phyloP scores from a whole-genome alignment of 2,888 invertebrate species.

The Watsonalla cultraria region DNA sequence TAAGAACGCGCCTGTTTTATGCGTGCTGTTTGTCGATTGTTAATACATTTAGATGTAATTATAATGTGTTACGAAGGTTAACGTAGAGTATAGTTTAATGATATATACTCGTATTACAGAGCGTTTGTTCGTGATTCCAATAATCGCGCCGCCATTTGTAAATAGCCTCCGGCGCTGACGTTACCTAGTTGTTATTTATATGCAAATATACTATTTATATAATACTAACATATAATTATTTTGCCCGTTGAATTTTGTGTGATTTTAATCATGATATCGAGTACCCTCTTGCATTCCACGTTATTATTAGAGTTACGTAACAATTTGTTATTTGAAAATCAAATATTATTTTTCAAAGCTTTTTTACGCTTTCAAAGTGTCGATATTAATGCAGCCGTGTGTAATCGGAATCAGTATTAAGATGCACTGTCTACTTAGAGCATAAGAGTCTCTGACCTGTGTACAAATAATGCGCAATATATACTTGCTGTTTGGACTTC shows the following conservation, averaged over 20 bases:
- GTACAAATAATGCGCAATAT: slow-evolving; percentile 44
- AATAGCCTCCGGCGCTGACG: slow-evolving; percentile 14
- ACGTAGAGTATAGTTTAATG: slow-evolving; percentile 42
- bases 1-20: background rate
- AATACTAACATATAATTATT: slow-evolving; percentile 48
- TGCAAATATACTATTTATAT: slow-evolving; percentile 53
- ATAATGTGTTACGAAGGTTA: slow-evolving; percentile 33
- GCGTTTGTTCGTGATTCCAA: slow-evolving; percentile 37
- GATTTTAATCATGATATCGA: slow-evolving; percentile 39
- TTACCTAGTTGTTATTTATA: slow-evolving; percentile 48
- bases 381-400: slow-evolving; percentile 28
- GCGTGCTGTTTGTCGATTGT: slow-evolving; percentile 22
- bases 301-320: slow-evolving; percentile 48
- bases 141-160: slow-evolving; percentile 39
- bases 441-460: slow-evolving; percentile 24
- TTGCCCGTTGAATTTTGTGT: slow-evolving; percentile 44
- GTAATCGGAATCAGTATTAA: slow-evolving; percentile 44
- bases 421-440: slow-evolving; percentile 15
- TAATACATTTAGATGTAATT: slow-evolving; percentile 34
- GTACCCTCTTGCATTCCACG: slow-evolving; percentile 72
- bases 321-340: slow-evolving; percentile 19
- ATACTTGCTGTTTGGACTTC: slow-evolving; percentile 58
- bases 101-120: slow-evolving; percentile 39
- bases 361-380: slow-evolving; percentile 33
- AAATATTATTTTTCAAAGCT: slow-evolving; percentile 18